A percentile compares a stretch with the other conserved stretches of the same genome.
These are phyloP conservation scores for zebrafish (Danio rerio) DNA, from an alignment of 2,113 vertebrate species.

Conservation along the genomic window GRCz12tu NC_133185.1:33102001-33102500, in stretches of 20 bases:
- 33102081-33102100: not conserved
- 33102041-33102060: not conserved
- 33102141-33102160: not conserved
- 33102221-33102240: too few species aligned
- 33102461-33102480: constrained; percentile 97
- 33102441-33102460: constrained; percentile 97
- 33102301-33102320: too few species aligned
- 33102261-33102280: too few species aligned
- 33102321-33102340: too few species aligned
- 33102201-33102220: too few species aligned
- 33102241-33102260: too few species aligned
- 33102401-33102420: not conserved
- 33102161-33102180: not conserved
- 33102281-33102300: too few species aligned
- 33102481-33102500: constrained; percentile 96
- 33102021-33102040: constrained; percentile 7
- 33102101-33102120: too few species aligned
- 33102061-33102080: not conserved
- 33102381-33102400: too few species aligned
- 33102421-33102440: constrained; percentile 93
- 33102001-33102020: constrained; percentile 27
- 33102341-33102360: too few species aligned
- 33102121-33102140: too few species aligned
- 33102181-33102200: too few species aligned
- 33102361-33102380: not conserved